phyloP scores from a whole-genome alignment of 1,140 invertebrate genomes.

The Macrotrachela quadricornifera region DNA sequence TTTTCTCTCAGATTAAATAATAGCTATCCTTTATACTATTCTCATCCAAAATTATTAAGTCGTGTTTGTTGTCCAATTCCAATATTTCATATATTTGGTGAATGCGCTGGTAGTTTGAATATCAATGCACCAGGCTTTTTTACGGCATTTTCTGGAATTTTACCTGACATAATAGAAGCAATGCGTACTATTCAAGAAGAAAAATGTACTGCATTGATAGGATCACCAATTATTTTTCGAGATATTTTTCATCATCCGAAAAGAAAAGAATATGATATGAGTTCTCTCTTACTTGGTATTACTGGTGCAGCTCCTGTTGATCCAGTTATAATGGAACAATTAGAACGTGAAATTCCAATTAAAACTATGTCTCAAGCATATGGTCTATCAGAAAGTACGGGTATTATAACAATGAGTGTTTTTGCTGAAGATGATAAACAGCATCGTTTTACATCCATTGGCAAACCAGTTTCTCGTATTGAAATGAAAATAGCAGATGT shows the following conservation, averaged over 20 bases:
- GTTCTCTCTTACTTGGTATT: constrained; percentile 18
- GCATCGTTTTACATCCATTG: neutral
- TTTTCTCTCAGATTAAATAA: too few species aligned
- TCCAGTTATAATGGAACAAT: neutral
- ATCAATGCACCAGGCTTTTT: constrained; percentile 33
- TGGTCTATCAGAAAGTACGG: constrained; percentile 1
- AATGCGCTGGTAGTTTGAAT: constrained; percentile 43
- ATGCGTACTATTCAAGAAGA: constrained; percentile 20
- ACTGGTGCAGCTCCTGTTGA: neutral
- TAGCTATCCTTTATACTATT: constrained; percentile 32
- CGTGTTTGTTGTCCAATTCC: constrained; percentile 56
- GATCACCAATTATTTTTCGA: constrained; percentile 90
- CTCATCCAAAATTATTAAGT: constrained; percentile 32
- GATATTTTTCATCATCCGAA: constrained; percentile 43
- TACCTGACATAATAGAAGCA: neutral
- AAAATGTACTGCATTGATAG: constrained; percentile 53
- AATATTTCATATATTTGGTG: constrained; percentile 73
- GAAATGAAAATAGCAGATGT: constrained; percentile 48
- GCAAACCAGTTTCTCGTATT: neutral
- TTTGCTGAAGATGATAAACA: neutral
- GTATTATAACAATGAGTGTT: neutral
- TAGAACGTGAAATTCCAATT: neutral
- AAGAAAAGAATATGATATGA: constrained; percentile 25
- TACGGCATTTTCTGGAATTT: constrained; percentile 1
- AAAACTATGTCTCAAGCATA: neutral